Conservation (phyloP, 2,797 vertebrate genomes). For the Okamejei kenojei region DNA sequence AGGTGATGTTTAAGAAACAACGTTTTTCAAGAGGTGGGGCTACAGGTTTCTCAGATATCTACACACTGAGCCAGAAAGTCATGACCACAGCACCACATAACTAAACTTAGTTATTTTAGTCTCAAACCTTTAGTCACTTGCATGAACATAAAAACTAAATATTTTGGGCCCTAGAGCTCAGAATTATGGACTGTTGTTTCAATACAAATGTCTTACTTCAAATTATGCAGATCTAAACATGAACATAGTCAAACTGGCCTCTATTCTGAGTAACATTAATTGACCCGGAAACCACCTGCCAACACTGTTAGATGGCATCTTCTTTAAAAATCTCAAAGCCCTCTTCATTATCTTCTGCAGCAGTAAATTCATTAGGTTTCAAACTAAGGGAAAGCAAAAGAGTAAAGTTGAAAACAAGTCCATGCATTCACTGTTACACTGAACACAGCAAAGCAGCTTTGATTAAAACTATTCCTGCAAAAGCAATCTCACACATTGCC, state of each 20-base stretch:
- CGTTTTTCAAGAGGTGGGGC: background rate
- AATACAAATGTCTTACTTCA: conserved; percentile 2
- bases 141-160: background rate
- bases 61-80: background rate
- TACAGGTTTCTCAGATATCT: conserved; percentile 2
- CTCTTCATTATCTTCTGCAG: conserved; percentile 24
- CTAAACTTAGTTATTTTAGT: background rate
- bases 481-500: background rate
- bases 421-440: background rate
- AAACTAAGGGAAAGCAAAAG: background rate
- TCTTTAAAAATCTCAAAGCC: conserved; percentile 20
- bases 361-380: conserved; percentile 25
- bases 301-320: conserved; percentile 31
- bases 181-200: conserved; percentile 1
- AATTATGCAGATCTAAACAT: conserved; percentile 34
- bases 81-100: background rate
- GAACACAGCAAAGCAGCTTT: background rate
- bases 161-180: conserved; percentile 11
- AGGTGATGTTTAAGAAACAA: conserved; percentile 4
- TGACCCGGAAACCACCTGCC: conserved; percentile 1
- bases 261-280: conserved; percentile 15
- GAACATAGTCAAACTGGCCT: conserved; percentile 5
- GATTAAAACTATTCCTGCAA: background rate
- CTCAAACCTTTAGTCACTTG: background rate
- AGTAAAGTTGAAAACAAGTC: conserved; percentile 5